Conservation (phyloP, 2,888 invertebrate genomes). For the Stenotaenia linearis region DNA sequence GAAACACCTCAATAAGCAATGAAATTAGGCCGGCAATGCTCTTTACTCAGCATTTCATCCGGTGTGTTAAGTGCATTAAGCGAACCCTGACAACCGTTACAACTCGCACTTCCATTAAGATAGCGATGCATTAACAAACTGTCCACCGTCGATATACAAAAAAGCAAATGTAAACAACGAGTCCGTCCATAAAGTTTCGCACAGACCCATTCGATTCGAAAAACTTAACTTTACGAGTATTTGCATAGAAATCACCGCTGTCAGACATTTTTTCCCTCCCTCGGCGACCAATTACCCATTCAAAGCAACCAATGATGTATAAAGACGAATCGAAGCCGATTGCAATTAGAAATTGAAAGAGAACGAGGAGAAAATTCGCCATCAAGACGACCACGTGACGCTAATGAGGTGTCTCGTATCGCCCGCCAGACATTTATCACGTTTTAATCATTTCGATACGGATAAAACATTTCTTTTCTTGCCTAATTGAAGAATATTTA, state of each 20-base stretch:
- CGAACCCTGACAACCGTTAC: background rate
- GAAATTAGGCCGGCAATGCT: background rate
- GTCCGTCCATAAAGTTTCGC: no score
- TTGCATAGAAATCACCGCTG: no score
- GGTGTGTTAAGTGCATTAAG: conserved; percentile 7
- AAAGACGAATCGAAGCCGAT: no score
- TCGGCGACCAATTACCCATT: no score
- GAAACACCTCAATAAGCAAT: conserved; percentile 8
- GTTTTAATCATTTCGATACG: background rate
- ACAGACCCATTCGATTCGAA: background rate
- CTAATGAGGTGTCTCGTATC: background rate
- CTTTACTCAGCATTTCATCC: conserved; percentile 16
- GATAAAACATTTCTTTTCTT: background rate
- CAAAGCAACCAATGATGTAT: no score
- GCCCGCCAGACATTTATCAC: background rate
- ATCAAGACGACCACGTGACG: background rate
- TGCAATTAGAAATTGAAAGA: no score
- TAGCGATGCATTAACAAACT: background rate
- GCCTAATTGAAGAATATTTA: no score
- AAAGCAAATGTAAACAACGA: background rate
- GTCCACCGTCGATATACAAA: background rate
- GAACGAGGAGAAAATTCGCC: no score
- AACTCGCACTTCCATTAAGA: background rate
- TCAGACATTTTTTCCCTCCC: no score
- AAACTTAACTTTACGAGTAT: no score